Conservation (phyloP, 2,888 invertebrate species). For the Rhagonycha lutea region DNA sequence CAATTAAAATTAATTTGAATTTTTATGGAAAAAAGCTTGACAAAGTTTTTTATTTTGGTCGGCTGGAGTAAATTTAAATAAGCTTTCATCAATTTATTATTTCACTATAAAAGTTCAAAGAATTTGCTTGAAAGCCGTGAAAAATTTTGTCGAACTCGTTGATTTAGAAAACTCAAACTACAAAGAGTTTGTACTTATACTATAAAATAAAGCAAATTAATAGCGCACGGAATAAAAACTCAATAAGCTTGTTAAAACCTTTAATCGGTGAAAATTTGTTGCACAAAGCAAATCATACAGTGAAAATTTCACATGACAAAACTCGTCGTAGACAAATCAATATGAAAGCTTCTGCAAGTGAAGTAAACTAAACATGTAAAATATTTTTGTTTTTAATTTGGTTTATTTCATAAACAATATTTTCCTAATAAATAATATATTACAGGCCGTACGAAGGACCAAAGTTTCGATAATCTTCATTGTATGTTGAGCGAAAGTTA, state of each 20-base stretch:
- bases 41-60: neutral
- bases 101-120: conserved; percentile 28
- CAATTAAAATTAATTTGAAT: neutral
- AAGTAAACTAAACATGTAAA: conserved; percentile 1
- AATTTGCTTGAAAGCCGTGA: conserved; percentile 23
- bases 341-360: conserved; percentile 19
- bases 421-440: too few relatives aligned
- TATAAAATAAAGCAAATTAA: conserved; percentile 42
- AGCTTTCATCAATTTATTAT: conserved; percentile 23
- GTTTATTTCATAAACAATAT: neutral
- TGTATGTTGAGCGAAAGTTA: too few relatives aligned
- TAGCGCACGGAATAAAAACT: conserved; percentile 36
- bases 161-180: conserved; percentile 43
- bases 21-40: neutral
- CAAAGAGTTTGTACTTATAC: conserved; percentile 35
- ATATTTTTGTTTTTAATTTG: neutral
- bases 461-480: too few relatives aligned
- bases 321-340: conserved; percentile 32
- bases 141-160: conserved; percentile 39
- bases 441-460: too few relatives aligned
- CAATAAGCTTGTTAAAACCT: conserved; percentile 42
- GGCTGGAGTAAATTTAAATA: conserved; percentile 11
- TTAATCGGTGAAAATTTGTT: conserved; percentile 44
- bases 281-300: conserved; percentile 48
- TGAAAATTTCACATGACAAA: conserved; percentile 35